Conservation (phyloP, 2,797 vertebrate species). For the Phrynocephalus forsythii region DNA sequence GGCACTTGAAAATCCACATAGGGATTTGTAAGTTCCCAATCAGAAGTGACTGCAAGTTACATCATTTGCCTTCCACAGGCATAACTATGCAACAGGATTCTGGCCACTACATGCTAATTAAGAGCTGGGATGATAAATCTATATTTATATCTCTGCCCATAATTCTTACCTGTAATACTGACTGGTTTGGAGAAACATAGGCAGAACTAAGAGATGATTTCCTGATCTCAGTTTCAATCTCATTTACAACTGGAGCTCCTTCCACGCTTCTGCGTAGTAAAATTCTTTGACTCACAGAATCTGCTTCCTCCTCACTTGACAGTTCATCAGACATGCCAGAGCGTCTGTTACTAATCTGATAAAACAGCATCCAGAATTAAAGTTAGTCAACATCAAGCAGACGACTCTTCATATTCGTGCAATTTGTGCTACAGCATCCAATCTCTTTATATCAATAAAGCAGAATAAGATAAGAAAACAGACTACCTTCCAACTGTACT, state of each 20-base stretch:
- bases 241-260: slow-evolving; percentile 76
- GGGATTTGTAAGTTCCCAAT: too few species aligned
- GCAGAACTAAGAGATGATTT: slow-evolving; percentile 64
- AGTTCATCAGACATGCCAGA: slow-evolving; percentile 88
- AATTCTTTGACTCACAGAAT: slow-evolving; percentile 59
- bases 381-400: background rate
- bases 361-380: background rate
- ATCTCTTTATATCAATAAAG: background rate
- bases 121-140: too few species aligned
- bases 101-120: too few species aligned
- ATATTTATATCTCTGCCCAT: background rate
- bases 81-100: too few species aligned
- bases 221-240: slow-evolving; percentile 79
- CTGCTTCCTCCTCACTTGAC: slow-evolving; percentile 91
- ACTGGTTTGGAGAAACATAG: slow-evolving; percentile 64
- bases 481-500: background rate
- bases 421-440: background rate
- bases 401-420: background rate
- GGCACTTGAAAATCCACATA: too few species aligned
- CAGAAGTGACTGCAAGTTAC: too few species aligned
- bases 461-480: background rate
- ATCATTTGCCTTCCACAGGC: too few species aligned
- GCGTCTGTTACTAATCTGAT: slow-evolving; percentile 75
- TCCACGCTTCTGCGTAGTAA: slow-evolving; percentile 72
- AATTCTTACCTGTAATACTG: slow-evolving; percentile 72